Evolutionary conservation across 2,888 invertebrate genomes (phyloP), one percentile per base, ranked within the genome.

Genomic region (Blastobasis lacticolella): DNA sequence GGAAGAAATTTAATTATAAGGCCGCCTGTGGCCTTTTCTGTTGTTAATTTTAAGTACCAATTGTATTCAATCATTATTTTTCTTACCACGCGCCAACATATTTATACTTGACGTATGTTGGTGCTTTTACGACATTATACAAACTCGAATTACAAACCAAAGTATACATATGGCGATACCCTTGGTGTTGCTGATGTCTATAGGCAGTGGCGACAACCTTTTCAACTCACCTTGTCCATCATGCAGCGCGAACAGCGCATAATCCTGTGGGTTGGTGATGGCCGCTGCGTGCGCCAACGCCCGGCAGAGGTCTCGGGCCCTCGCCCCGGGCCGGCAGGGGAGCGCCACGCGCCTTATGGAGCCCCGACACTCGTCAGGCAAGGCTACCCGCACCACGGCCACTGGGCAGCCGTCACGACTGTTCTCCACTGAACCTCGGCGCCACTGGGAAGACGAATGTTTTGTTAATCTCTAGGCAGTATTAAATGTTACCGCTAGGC

Each of bases 191-290:
- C n/a, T n/a, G n/a, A n/a, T n/a, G n/a, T n/a, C n/a, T n/a, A n/a
- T n/a, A n/a, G n/a, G n/a, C n/a, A n/a, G n/a, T n/a, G n/a, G n/a
- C n/a, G n/a, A n/a, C n/a, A n/a, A n/a, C n/a, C n/a, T n/a, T 23
- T 23, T 23, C 23, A 23, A 54, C 70, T 72, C 78, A 96, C 96
- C 96, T 90, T 96, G 95, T 63, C 97, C 97, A 71, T 96, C 95
- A 52, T 95, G 94, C 55, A 97, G 87, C 59, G 96, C 94, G 73
- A 95, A 98, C 51, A 98, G 91, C 51, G 96, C 97, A 75, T 97
- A 98, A 80, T 98, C 98, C 81, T 97, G 97, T 10, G 98, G 97
- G 84, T 98, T 98, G 53, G 97, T 97, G 63, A 98, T 96, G 70
- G 95, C 93, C 53, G 97, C 95, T 73, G 97, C 97, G 75, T 97